Percentiles rank a stretch among this genome's conserved stretches.
Conservation (phyloP, 1,140 invertebrate genomes). For the Mizuhopecten yessoensis region DNA sequence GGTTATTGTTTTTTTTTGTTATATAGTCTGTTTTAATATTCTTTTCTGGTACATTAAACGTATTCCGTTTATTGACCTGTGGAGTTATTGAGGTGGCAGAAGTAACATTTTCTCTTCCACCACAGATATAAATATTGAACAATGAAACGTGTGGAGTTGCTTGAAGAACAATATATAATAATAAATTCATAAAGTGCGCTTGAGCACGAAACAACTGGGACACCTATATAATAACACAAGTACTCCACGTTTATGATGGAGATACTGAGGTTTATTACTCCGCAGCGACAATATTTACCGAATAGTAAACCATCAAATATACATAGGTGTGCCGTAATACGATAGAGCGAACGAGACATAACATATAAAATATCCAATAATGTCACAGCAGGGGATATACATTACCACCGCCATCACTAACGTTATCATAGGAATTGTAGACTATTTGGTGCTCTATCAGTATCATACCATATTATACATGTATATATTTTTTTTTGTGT, state of each 20-base stretch:
- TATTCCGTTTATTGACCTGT: neutral
- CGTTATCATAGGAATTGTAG: neutral
- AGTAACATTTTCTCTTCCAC: neutral
- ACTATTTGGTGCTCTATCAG: no score
- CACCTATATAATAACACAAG: neutral
- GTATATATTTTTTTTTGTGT: neutral
- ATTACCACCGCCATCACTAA: neutral
- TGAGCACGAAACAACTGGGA: neutral
- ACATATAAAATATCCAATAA: neutral
- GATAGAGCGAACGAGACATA: neutral
- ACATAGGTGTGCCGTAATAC: neutral
- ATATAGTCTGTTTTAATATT: no score
- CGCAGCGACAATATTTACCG: neutral
- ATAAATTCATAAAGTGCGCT: neutral
- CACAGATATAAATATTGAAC: no score
- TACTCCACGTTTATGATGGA: no score
- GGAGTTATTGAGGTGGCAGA: neutral
- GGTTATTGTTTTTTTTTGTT: no score
- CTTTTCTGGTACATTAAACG: neutral
- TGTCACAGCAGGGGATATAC: neutral
- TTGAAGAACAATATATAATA: neutral
- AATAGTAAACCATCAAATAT: slow-evolving; percentile 11
- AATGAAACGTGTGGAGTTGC: neutral
- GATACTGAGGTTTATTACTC: neutral
- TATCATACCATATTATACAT: no score